phyloP scores from a whole-genome alignment of 2,797 vertebrate species.

The Etheostoma nigrum region DNA sequence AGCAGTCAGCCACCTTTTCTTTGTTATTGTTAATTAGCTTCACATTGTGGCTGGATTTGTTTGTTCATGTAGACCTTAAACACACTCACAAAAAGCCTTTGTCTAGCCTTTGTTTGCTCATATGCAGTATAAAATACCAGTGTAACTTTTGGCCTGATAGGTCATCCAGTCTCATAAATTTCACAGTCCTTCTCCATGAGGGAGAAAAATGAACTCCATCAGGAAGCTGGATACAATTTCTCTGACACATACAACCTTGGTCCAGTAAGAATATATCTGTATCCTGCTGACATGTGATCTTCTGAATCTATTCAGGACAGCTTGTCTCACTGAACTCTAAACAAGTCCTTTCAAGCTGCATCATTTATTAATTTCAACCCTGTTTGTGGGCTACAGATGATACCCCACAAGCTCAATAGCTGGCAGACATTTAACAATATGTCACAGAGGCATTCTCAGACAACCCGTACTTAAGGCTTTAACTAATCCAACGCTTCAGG shows the following conservation, averaged over 20 bases:
- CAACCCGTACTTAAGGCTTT: slow-evolving; percentile 65
- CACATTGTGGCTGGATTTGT: slow-evolving; percentile 19
- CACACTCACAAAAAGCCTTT: slow-evolving; percentile 14
- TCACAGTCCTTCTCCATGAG: slow-evolving; percentile 47
- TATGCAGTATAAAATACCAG: slow-evolving; percentile 41
- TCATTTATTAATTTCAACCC: slow-evolving; percentile 86
- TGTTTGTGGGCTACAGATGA: slow-evolving; percentile 78
- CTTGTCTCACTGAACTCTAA: slow-evolving; percentile 83
- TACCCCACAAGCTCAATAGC: slow-evolving; percentile 73
- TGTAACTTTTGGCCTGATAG: slow-evolving; percentile 65
- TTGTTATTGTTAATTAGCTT: slow-evolving; percentile 32
- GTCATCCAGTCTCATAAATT: slow-evolving; percentile 68
- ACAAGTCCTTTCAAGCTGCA: slow-evolving; percentile 83
- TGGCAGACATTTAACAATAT: slow-evolving; percentile 76
- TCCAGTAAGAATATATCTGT: slow-evolving; percentile 86
- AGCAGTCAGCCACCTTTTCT: background rate
- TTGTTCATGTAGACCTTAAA: background rate
- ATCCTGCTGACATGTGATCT: slow-evolving; percentile 88
- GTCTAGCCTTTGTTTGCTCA: slow-evolving; percentile 32
- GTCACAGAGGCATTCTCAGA: slow-evolving; percentile 59
- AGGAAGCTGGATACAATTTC: slow-evolving; percentile 88
- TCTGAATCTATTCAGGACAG: slow-evolving; percentile 84
- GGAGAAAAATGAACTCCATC: slow-evolving; percentile 86
- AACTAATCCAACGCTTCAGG: slow-evolving; percentile 70
- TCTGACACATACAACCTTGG: slow-evolving; percentile 86